Conservation (phyloP, 1,140 invertebrate genomes). For the Campoletis sonorensis region DNA sequence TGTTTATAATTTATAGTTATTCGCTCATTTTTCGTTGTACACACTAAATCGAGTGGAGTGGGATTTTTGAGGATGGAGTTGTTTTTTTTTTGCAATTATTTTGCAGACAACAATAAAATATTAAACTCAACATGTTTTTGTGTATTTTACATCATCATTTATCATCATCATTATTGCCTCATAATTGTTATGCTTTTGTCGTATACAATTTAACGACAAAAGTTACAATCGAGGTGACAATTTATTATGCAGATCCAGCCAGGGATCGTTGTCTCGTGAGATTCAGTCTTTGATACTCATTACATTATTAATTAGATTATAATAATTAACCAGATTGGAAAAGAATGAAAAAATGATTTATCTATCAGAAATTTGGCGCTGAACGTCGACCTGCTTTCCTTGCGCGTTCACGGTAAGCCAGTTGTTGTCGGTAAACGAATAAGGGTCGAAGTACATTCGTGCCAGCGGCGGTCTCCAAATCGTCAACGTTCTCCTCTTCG, state of each 20-base stretch:
- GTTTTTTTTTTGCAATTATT: no score
- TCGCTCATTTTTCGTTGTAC: no score
- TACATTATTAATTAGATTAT: neutral
- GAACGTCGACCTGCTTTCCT: conserved; percentile 54
- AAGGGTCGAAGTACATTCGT: conserved; percentile 71
- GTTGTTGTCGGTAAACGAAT: conserved; percentile 73
- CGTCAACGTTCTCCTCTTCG: conserved; percentile 47
- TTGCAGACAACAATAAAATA: no score
- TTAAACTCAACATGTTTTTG: no score
- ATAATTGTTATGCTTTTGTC: neutral
- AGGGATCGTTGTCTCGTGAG: conserved; percentile 25
- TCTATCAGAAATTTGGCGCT: conserved; percentile 33
- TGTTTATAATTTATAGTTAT: neutral
- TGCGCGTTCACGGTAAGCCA: conserved; percentile 68
- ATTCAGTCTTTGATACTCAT: neutral
- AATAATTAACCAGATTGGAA: no score
- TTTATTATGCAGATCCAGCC: neutral
- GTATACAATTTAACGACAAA: neutral
- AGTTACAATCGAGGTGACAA: neutral
- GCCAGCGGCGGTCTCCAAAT: conserved; percentile 72
- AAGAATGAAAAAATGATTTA: neutral
- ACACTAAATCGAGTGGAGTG: no score
- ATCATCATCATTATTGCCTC: neutral
- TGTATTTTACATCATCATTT: no score
- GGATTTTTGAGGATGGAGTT: no score